Evolutionary conservation across 2,797 vertebrate genomes (phyloP).

Genomic region (Sebastes trivittatus): DNA sequence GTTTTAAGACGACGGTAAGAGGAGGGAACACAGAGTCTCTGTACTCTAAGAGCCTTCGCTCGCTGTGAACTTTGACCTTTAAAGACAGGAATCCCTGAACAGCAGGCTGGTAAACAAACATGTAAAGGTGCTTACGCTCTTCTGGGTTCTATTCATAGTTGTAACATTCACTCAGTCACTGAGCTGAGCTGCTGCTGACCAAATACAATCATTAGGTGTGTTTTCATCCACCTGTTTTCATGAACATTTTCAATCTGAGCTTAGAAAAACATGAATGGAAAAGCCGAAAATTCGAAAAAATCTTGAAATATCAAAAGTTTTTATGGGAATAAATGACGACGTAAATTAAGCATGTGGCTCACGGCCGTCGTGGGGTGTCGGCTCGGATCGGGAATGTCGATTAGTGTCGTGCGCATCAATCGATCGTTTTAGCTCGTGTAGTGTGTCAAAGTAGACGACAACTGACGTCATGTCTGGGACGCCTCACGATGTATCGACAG

Average conservation of each 20-base stretch:
- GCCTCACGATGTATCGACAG: too few species aligned
- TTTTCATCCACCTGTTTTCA: neutral
- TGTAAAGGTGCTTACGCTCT: neutral
- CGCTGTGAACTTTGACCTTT: slow-evolving; percentile 8
- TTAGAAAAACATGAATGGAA: neutral
- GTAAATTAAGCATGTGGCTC: neutral
- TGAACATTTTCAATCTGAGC: neutral
- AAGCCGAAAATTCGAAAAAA: neutral
- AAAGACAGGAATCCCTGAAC: slow-evolving; percentile 14
- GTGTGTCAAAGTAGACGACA: too few species aligned
- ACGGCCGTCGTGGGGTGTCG: too few species aligned
- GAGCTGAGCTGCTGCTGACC: neutral
- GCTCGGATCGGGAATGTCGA: too few species aligned
- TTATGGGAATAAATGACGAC: neutral
- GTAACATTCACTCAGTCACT: neutral
- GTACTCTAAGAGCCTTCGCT: slow-evolving; percentile 20
- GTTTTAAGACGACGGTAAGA: neutral
- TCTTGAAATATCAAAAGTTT: too few species aligned
- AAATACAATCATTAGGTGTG: neutral
- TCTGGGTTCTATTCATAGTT: neutral
- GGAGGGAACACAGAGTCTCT: neutral
- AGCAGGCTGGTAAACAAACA: slow-evolving; percentile 26
- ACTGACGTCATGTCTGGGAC: too few species aligned
- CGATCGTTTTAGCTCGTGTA: too few species aligned
- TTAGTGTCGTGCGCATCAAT: too few species aligned